phyloP scores from a whole-genome alignment of 2,888 invertebrate genomes.

The Achlya flavicornis region DNA sequence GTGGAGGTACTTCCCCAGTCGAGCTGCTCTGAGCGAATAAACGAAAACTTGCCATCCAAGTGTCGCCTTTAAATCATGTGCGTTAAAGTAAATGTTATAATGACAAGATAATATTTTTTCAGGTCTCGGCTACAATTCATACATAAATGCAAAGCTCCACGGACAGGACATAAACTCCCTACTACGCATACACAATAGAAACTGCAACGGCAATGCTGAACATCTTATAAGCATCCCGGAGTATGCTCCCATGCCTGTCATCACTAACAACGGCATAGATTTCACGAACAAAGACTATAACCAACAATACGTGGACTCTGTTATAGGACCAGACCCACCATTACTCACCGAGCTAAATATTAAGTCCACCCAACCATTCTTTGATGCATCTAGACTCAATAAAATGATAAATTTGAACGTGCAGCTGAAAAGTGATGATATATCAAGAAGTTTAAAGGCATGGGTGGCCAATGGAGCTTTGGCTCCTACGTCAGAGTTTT shows the following conservation, averaged over 20 bases:
- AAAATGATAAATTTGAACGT: slow-evolving; percentile 56
- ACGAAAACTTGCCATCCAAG: too few relatives aligned
- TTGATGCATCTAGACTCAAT: slow-evolving; percentile 45
- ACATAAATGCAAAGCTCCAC: slow-evolving; percentile 51
- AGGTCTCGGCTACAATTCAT: slow-evolving; percentile 67
- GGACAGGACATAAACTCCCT: slow-evolving; percentile 63
- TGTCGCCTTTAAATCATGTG: too few relatives aligned
- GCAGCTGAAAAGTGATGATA: slow-evolving; percentile 52
- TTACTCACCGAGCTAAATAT: slow-evolving; percentile 57
- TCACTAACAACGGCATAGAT: slow-evolving; percentile 61
- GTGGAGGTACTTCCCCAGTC: too few relatives aligned
- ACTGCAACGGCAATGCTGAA: slow-evolving; percentile 45
- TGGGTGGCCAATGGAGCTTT: slow-evolving; percentile 57
- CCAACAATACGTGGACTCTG: slow-evolving; percentile 52
- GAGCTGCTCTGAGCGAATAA: too few relatives aligned
- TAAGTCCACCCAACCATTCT: slow-evolving; percentile 46
- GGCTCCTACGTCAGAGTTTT: slow-evolving; percentile 58
- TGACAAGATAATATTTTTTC: slow-evolving; percentile 13
- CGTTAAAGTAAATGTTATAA: too few relatives aligned
- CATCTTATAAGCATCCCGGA: slow-evolving; percentile 49
- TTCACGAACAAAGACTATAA: slow-evolving; percentile 59
- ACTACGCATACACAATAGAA: slow-evolving; percentile 51
- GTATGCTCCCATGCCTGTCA: slow-evolving; percentile 52
- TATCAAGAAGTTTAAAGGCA: slow-evolving; percentile 52
- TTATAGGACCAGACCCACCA: slow-evolving; percentile 66